phyloP scores from a whole-genome alignment of 2,113 vertebrate species.

The Corydoras maculifer region DNA sequence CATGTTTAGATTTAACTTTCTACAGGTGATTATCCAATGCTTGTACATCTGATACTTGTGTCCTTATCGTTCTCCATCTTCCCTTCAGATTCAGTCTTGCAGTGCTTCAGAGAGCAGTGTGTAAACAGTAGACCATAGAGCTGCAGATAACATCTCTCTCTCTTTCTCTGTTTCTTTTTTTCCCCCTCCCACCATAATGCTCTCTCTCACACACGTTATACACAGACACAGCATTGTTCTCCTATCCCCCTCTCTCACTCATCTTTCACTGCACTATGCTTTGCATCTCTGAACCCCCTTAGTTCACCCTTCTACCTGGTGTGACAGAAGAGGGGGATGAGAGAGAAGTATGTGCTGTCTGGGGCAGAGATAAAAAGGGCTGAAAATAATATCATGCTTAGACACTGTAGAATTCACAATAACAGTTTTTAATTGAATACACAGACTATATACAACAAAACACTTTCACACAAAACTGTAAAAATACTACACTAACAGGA shows the following conservation, averaged over 20 bases:
- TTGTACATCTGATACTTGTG: slow-evolving; percentile 23
- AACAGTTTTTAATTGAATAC: not conserved
- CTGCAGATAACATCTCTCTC: slow-evolving; percentile 11
- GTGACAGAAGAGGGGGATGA: slow-evolving; percentile 32
- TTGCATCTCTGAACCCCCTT: slow-evolving; percentile 37
- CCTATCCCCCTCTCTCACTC: slow-evolving; percentile 29
- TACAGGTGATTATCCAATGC: slow-evolving; percentile 22
- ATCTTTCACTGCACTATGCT: slow-evolving; percentile 37
- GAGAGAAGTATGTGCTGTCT: slow-evolving; percentile 15
- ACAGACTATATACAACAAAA: too few species aligned
- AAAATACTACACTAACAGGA: too few species aligned
- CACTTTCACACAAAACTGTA: too few species aligned
- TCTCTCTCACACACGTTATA: slow-evolving; percentile 38
- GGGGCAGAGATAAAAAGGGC: not conserved
- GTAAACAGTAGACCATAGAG: slow-evolving; percentile 26
- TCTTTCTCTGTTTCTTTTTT: not conserved
- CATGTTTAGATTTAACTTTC: slow-evolving; percentile 1
- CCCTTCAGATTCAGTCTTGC: slow-evolving; percentile 9
- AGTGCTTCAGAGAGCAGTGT: slow-evolving; percentile 24
- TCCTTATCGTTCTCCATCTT: slow-evolving; percentile 14
- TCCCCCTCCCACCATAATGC: slow-evolving; percentile 25
- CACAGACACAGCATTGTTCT: slow-evolving; percentile 62
- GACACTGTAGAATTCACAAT: not conserved
- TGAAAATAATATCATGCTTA: not conserved
- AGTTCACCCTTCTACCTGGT: slow-evolving; percentile 35